A percentile compares a stretch with the other conserved stretches of the same genome.
Evolutionary conservation across 2,113 vertebrate species (phyloP).

Genomic region (Scytalopus superciliaris): DNA sequence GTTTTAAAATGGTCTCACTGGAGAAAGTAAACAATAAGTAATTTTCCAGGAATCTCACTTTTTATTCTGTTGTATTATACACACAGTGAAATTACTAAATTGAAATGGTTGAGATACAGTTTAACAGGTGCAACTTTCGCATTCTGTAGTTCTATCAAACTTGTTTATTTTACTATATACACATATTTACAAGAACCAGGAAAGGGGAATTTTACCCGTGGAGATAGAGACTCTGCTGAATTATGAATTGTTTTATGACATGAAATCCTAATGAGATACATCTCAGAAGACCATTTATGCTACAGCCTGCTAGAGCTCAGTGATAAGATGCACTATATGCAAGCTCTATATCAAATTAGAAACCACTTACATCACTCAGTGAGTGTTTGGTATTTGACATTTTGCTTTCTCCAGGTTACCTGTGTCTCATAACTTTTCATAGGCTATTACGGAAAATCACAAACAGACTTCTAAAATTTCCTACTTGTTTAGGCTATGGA

Average conservation of each 20-base stretch:
- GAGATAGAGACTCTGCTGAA: background rate
- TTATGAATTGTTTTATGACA: background rate
- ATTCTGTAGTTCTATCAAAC: background rate
- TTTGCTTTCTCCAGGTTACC: constrained; percentile 26
- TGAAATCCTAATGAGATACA: background rate
- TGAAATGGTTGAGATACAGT: background rate
- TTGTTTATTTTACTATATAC: background rate
- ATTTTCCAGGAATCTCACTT: background rate
- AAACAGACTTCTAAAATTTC: constrained; percentile 31
- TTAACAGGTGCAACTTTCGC: background rate
- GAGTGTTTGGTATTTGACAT: background rate
- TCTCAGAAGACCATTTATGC: background rate
- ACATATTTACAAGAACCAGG: background rate
- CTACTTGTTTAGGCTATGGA: background rate
- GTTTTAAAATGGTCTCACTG: background rate
- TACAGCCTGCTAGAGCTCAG: background rate
- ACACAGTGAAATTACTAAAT: background rate
- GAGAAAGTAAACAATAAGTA: background rate
- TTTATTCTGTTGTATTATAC: background rate
- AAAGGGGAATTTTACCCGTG: background rate
- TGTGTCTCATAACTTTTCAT: constrained; percentile 4
- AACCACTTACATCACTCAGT: background rate
- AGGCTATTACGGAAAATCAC: background rate
- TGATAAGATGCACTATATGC: background rate
- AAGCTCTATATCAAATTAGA: background rate